Conservation (phyloP, 2,888 invertebrate genomes). For the Troglohyphantes excavatus region DNA sequence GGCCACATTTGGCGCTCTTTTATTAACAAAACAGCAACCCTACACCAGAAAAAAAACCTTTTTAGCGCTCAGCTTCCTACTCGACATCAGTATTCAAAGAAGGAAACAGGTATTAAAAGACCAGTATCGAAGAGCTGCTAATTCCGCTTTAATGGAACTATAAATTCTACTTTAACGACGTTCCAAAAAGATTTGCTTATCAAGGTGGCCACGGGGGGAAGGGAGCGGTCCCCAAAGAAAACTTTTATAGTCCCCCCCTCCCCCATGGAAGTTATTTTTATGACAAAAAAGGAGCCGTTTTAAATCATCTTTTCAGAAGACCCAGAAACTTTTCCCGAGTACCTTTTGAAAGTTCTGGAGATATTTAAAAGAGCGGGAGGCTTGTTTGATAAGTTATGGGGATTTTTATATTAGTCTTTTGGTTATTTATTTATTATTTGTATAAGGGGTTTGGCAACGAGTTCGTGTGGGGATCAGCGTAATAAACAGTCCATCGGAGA, state of each 20-base stretch:
- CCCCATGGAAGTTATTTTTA: constrained; percentile 59
- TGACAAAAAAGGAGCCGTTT: constrained; percentile 23
- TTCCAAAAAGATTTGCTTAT: constrained; percentile 75
- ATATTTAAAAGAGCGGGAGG: constrained; percentile 37
- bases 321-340: constrained; percentile 36
- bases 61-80: constrained; percentile 30
- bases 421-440: too few relatives aligned
- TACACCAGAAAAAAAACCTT: constrained; percentile 44
- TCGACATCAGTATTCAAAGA: constrained; percentile 73
- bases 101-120: constrained; percentile 71
- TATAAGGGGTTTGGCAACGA: not conserved
- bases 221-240: constrained; percentile 32
- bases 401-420: not conserved
- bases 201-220: not conserved
- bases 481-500: too few relatives aligned
- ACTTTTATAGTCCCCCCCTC: constrained; percentile 44
- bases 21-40: constrained; percentile 21
- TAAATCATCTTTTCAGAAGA: constrained; percentile 67
- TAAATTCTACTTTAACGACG: constrained; percentile 77
- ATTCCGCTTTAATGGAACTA: constrained; percentile 77
- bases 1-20: constrained; percentile 35
- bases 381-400: not conserved
- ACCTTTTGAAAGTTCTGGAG: constrained; percentile 46
- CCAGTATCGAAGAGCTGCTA: constrained; percentile 57
- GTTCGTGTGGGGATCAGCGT: not conserved